Base-by-base conservation (phyloP, 2,888 invertebrate genomes). In the Phyllotreta cruciferae region DNA sequence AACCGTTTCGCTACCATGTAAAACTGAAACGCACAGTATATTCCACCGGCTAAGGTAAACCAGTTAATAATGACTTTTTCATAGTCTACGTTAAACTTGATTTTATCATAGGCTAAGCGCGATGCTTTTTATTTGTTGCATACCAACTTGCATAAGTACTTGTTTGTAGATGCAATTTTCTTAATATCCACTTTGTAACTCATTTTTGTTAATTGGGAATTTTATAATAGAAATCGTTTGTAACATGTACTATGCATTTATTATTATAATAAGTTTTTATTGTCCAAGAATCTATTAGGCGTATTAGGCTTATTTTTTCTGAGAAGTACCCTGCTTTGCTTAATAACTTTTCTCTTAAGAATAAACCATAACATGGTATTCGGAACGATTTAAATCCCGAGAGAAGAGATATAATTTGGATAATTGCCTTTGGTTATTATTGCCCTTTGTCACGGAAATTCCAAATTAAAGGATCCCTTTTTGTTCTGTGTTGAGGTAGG, bases 31-130 rank as follows among this genome's bases (percentile, higher is more conserved):
- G 13, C 49, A 41, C 49, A 39, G 42, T 50, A 60, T 47, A 64
- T 58, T 60, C 66, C 61, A 55, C 66, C 62, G 61, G 64, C 64
- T 57, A 57, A 62, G 62, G 60, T 53, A 62, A 67, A 67, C 66
- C 58, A 60, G 64, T 67, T 62, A 47, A 54, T 56, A 60, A 60
- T 39, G 54, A 44, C 42, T 63, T 66, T 56, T 66, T 56, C 56
- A 56, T 54, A 35, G 56, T 60, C 45, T 49, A 53, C 45, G 58
- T 47, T 42, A 60, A 63, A 56, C 60, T 60, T 50, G 60, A 60
- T 63, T 63, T 63, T 56, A 63, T 55, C 63, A 49, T 39, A 49
- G 35, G 6, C n/a, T 9, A 24, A 37, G 52, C 52, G 38, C 36
- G 14, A 36, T 6, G 35, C 14, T 42, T 55, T 36, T 63, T 60